Conservation (phyloP, 2,888 invertebrate genomes). For the Nymphalis c-album region DNA sequence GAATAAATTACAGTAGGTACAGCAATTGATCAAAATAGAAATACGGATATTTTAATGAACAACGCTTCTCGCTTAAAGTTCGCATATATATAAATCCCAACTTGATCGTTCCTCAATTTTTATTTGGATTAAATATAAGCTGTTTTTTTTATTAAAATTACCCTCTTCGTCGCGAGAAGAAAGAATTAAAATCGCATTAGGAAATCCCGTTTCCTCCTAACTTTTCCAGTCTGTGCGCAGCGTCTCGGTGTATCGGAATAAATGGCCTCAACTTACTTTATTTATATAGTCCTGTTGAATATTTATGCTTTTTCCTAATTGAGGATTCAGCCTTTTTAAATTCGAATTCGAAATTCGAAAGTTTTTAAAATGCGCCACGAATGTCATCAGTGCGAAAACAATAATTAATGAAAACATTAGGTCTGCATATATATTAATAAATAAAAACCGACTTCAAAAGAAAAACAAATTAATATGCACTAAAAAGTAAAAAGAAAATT, state of each 20-base stretch:
- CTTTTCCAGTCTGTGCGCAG: constrained; percentile 75
- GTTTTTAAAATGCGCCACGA: constrained; percentile 27
- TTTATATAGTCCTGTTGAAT: constrained; percentile 78
- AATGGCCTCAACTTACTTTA: constrained; percentile 79
- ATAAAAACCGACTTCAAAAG: too few species aligned
- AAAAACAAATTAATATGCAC: too few species aligned
- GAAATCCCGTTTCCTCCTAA: constrained; percentile 77
- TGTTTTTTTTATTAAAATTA: constrained; percentile 74
- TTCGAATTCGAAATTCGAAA: constrained; percentile 50
- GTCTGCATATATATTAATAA: not conserved
- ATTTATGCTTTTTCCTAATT: constrained; percentile 76
- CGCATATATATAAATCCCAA: constrained; percentile 25
- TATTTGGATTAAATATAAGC: constrained; percentile 59
- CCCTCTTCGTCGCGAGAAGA: constrained; percentile 74
- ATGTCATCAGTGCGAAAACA: constrained; percentile 16
- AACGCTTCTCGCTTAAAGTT: not conserved
- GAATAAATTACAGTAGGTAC: not conserved
- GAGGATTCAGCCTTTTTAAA: constrained; percentile 68
- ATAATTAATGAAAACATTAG: constrained; percentile 21
- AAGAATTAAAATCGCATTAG: constrained; percentile 81
- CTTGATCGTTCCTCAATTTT: constrained; percentile 47
- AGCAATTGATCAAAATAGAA: not conserved
- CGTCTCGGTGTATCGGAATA: constrained; percentile 79
- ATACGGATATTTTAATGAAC: not conserved
- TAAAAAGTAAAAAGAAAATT: too few species aligned